Conservation (phyloP, 2,888 invertebrate genomes). For the Rutpela maculata region DNA sequence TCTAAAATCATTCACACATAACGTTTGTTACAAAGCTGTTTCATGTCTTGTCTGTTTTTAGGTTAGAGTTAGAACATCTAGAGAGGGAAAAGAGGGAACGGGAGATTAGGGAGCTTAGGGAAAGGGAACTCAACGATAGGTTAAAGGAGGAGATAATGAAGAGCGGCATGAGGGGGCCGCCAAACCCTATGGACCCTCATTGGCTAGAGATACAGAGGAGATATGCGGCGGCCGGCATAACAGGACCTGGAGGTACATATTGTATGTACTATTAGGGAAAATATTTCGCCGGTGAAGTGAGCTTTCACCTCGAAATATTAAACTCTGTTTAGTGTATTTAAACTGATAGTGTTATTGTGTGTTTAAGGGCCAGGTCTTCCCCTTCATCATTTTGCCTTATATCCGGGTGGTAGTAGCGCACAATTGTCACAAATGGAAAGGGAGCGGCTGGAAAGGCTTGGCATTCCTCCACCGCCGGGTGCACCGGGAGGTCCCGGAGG, state of each 20-base stretch:
- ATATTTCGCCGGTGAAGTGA: slow-evolving; percentile 49
- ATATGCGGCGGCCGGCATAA: slow-evolving; percentile 73
- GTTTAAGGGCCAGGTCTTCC: slow-evolving; percentile 74
- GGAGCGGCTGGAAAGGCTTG: slow-evolving; percentile 89
- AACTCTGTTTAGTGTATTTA: too few species aligned
- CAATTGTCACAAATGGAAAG: slow-evolving; percentile 88
- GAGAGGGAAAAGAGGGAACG: slow-evolving; percentile 84
- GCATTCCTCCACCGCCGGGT: slow-evolving; percentile 81
- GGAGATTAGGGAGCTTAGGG: slow-evolving; percentile 87
- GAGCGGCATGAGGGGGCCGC: slow-evolving; percentile 74
- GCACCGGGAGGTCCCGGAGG: slow-evolving; percentile 76
- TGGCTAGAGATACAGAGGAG: slow-evolving; percentile 94
- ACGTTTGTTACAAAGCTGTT: neutral
- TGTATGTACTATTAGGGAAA: slow-evolving; percentile 1
- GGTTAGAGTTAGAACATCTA: slow-evolving; percentile 80
- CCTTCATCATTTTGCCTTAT: slow-evolving; percentile 83
- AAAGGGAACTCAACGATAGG: slow-evolving; percentile 88
- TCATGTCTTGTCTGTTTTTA: slow-evolving; percentile 29
- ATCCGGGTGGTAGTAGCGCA: slow-evolving; percentile 83
- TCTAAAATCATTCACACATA: too few species aligned
- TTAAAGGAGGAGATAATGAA: slow-evolving; percentile 93
- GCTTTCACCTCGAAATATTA: too few species aligned
- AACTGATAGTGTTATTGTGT: neutral
- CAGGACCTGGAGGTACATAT: slow-evolving; percentile 67
- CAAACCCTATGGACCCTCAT: slow-evolving; percentile 80